A percentile compares a stretch with the other conserved stretches of the same genome.
These are phyloP conservation scores for Coronaproctus castanopsis DNA, from an alignment of 2,888 invertebrate species.

Conservation along the genomic window DNA sequence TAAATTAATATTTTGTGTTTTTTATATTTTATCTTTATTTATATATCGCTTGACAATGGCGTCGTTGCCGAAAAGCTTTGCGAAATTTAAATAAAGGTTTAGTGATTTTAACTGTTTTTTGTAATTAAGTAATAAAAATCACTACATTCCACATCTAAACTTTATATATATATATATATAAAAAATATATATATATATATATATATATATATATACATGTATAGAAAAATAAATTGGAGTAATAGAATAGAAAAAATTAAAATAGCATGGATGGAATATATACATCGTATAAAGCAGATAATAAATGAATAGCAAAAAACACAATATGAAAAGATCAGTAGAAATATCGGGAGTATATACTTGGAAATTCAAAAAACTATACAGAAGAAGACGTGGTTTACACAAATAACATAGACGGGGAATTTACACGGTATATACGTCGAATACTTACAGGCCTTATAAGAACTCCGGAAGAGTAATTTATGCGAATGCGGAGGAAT, in stretches of 20 bases:
- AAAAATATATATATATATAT: no score
- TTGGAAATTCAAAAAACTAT: background rate
- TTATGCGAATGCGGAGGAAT: background rate
- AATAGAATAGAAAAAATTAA: background rate
- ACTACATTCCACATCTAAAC: no score
- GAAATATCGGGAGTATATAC: background rate
- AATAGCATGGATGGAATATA: background rate
- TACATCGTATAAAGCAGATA: background rate
- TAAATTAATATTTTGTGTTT: no score
- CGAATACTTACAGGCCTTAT: background rate
- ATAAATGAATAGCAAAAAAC: background rate
- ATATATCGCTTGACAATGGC: no score
- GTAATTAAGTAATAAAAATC: no score
- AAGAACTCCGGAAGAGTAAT: background rate
- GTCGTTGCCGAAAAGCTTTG: no score
- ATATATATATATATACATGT: no score
- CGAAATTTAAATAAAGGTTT: no score
- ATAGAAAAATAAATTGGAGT: background rate
- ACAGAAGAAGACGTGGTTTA: background rate
- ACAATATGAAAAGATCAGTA: background rate
- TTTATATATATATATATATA: no score
- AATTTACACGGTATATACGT: background rate
- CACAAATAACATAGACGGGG: background rate
- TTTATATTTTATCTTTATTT: no score
- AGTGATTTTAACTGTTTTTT: no score